Evolutionary conservation across 2,888 invertebrate species (phyloP).

Genomic region (Tuta absoluta): DNA sequence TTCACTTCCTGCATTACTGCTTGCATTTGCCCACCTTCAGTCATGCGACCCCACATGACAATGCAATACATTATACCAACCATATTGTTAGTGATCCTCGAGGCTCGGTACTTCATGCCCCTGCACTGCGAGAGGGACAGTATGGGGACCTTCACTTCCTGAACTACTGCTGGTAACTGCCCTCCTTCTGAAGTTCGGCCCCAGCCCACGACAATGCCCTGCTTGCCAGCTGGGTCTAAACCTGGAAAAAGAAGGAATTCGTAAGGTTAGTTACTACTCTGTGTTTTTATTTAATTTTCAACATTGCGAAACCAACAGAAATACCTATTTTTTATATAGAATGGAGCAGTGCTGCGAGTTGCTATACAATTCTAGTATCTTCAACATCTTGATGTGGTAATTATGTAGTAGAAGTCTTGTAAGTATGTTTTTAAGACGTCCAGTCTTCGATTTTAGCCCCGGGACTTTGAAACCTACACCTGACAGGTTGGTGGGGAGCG

Average conservation of each 20-base stretch:
- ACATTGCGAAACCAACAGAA: too few species aligned
- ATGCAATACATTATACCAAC: constrained; percentile 49
- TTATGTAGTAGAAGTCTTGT: too few species aligned
- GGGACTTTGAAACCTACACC: too few species aligned
- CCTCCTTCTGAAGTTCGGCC: constrained; percentile 92
- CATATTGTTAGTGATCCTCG: constrained; percentile 92
- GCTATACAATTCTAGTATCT: too few species aligned
- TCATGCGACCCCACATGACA: neutral
- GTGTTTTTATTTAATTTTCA: neutral
- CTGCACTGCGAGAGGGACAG: constrained; percentile 89
- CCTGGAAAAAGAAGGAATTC: constrained; percentile 54
- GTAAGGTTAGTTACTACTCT: neutral
- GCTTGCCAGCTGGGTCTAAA: constrained; percentile 85
- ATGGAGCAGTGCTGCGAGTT: too few species aligned
- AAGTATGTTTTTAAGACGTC: too few species aligned
- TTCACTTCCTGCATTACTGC: constrained; percentile 89
- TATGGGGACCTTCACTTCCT: constrained; percentile 92
- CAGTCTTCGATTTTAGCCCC: too few species aligned
- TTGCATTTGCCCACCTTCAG: constrained; percentile 87
- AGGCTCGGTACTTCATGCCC: constrained; percentile 91
- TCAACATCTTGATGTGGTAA: too few species aligned
- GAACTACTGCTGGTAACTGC: constrained; percentile 87
- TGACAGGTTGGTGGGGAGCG: too few species aligned
- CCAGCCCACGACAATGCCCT: constrained; percentile 92
- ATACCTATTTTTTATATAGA: too few species aligned